phyloP scores from a whole-genome alignment of 2,113 vertebrate genomes.

The Silurus glanis region DNA sequence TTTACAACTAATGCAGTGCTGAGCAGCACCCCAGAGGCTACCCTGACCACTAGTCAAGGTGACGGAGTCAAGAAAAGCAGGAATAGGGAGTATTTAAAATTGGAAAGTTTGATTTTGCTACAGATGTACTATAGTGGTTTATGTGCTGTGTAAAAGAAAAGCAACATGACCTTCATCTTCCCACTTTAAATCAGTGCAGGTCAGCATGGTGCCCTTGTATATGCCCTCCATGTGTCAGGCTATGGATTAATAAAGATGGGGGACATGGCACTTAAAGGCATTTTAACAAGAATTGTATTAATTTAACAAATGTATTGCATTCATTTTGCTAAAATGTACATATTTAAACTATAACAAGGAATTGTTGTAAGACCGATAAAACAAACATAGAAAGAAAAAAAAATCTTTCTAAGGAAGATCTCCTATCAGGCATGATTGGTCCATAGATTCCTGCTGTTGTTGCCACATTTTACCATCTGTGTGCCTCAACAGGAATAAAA shows the following conservation, averaged over 20 bases:
- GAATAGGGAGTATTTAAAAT: background rate
- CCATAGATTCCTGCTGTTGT: too few relatives aligned
- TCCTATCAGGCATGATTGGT: too few relatives aligned
- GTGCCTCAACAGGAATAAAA: too few relatives aligned
- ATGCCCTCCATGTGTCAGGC: background rate
- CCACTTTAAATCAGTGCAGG: constrained; percentile 28
- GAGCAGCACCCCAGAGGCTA: background rate
- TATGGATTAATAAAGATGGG: background rate
- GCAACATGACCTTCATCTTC: constrained; percentile 15
- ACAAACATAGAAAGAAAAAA: background rate
- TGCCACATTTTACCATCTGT: too few relatives aligned
- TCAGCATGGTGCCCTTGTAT: background rate
- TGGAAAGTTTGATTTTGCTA: constrained; percentile 1
- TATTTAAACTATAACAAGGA: background rate
- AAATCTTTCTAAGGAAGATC: too few relatives aligned
- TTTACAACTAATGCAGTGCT: background rate
- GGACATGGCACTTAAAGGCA: background rate
- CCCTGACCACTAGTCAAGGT: constrained; percentile 36
- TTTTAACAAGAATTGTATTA: background rate
- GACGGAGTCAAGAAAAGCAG: background rate
- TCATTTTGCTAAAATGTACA: background rate
- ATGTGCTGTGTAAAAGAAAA: constrained; percentile 29
- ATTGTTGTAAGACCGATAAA: background rate
- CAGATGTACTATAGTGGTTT: background rate
- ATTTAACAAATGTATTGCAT: background rate